These are phyloP conservation scores for Triplophysa bombifrons DNA, from an alignment of 2,797 vertebrate species.

Conservation along the genomic window DNA sequence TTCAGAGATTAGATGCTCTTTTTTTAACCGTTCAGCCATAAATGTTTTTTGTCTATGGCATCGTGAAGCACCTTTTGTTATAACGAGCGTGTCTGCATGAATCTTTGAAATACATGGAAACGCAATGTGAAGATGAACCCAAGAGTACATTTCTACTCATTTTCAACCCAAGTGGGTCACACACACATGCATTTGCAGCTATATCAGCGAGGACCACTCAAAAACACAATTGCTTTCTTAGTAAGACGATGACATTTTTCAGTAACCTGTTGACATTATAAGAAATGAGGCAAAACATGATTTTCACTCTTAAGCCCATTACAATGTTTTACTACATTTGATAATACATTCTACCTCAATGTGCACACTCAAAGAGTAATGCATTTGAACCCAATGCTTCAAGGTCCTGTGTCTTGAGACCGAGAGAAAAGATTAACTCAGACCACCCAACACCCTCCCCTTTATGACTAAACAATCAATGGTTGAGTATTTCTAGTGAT, in stretches of 20 bases:
- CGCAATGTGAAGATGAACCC: background rate
- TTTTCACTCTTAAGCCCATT: background rate
- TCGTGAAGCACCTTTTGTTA: too few species aligned
- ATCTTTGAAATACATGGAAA: background rate
- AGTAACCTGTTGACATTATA: background rate
- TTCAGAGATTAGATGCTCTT: too few species aligned
- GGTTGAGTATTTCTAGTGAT: slow-evolving; percentile 48
- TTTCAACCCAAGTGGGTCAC: background rate
- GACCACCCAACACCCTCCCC: background rate
- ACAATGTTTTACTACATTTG: too few species aligned
- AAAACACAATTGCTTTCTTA: background rate
- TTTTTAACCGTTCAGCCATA: too few species aligned
- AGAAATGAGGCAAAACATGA: background rate
- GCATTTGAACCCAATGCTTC: slow-evolving; percentile 32
- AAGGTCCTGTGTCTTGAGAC: slow-evolving; percentile 22
- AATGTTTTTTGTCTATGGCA: too few species aligned
- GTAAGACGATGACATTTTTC: background rate
- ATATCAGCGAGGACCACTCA: background rate
- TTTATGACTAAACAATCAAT: slow-evolving; percentile 55
- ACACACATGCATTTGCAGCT: background rate
- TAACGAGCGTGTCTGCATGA: slow-evolving; percentile 1
- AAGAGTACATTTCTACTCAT: slow-evolving; percentile 1
- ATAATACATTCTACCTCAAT: too few species aligned
- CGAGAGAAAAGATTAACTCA: slow-evolving; percentile 46
- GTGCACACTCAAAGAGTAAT: background rate